Evolutionary conservation across 2,113 vertebrate species (phyloP).

Genomic region (Sylvicapra grimmia): DNA sequence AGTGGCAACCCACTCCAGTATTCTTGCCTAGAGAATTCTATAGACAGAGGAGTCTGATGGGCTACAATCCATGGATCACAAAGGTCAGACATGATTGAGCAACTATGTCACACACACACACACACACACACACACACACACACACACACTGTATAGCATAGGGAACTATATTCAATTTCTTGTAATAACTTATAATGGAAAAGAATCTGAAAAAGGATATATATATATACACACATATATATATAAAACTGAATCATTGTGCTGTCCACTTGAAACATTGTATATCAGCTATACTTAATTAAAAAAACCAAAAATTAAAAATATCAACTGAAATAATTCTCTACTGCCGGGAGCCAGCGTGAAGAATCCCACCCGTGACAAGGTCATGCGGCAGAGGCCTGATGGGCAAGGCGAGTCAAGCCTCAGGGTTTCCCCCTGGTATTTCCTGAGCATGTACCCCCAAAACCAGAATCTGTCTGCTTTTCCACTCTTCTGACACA

Average conservation of each 20-base stretch:
- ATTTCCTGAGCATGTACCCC: too few species aligned
- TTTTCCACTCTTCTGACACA: too few species aligned
- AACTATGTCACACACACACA: not conserved
- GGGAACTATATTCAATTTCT: not conserved
- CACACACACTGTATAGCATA: not conserved
- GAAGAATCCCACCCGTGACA: too few species aligned
- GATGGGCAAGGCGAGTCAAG: too few species aligned
- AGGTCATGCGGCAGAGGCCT: too few species aligned
- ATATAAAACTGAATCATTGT: not conserved
- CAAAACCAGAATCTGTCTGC: too few species aligned
- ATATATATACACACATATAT: not conserved
- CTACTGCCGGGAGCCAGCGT: not conserved
- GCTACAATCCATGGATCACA: not conserved
- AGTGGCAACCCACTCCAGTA: too few species aligned
- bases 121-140: not conserved
- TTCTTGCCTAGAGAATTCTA: not conserved
- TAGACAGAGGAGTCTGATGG: not conserved
- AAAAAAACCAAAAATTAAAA: not conserved
- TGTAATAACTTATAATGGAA: not conserved
- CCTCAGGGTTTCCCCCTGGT: too few species aligned
- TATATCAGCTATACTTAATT: not conserved
- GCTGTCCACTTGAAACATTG: not conserved
- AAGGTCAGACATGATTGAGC: not conserved
- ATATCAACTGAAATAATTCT: not conserved
- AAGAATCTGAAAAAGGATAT: not conserved